Base-by-base conservation (phyloP, 2,888 invertebrate species). In the Flabesymbios commensalis region DNA sequence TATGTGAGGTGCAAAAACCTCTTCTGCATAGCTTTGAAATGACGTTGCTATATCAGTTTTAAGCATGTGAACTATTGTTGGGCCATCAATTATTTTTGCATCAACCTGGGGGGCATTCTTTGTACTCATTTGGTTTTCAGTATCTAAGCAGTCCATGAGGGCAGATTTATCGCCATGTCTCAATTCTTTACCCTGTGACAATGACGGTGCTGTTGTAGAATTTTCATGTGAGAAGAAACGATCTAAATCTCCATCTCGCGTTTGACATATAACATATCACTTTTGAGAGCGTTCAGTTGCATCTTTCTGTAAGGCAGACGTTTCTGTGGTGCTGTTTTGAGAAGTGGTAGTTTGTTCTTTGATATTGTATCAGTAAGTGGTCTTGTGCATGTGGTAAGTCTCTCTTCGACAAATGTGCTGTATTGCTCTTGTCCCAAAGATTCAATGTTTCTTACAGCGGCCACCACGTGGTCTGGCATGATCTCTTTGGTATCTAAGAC, bases 21-120 rank as follows among this genome's bases (percentile, higher is more conserved):
- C 36, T 7, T 47, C 26, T 3, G 65, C 59, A 59, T 67, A 71
- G 2, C 67, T 65, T 19, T 63, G 28, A 52, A 72, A 69, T 1
- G 67, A 64, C 24, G 49, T 58, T 17, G 51, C 57, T 2, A 24
- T 41, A 7, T 45, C 41, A 5, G 58, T 55, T 36, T 28, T 32
- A 32, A 64, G 26, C 47, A 59, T 55, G 49, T 69, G 65, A 10
- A 67, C 57, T n/a, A 70, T 54, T 7, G 57, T 68, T 24, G 70
- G 54, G 19, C 67, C 64, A 54, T 64, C 69, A 5, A 55, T 4
- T 5, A 55, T 55, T 22, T 14, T 41, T 28, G 22, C 55, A 43
- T 43, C 43, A 4, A n/a, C n/a, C 24, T 26, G 5, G 22, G 55
- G 55, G 3, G n/a, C 26, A 26, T 14, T n/a, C n/a, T n/a, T 29